Conservation (phyloP, 2,888 invertebrate genomes). For the Tachystola acroxantha region DNA sequence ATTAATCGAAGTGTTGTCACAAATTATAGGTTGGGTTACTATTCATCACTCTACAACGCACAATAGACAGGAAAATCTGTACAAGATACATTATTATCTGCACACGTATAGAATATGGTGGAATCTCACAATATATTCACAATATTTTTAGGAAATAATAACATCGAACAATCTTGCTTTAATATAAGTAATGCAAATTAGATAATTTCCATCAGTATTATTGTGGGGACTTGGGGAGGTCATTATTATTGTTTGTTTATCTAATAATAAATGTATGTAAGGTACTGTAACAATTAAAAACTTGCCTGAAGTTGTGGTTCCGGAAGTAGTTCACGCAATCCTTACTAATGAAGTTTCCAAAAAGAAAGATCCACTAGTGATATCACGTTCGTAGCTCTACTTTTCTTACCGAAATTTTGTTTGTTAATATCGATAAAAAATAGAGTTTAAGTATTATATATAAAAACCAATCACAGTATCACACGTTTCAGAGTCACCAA, state of each 20-base stretch:
- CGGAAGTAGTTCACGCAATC: conserved; percentile 42
- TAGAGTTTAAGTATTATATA: conserved; percentile 44
- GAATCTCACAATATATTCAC: no score
- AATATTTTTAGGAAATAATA: no score
- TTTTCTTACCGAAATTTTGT: conserved; percentile 34
- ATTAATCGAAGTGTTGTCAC: conserved; percentile 6
- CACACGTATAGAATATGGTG: no score
- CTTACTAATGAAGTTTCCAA: conserved; percentile 49
- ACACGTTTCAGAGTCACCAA: conserved; percentile 53
- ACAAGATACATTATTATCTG: background rate
- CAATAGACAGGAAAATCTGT: conserved; percentile 37
- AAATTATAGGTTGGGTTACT: conserved; percentile 24
- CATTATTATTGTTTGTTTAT: no score
- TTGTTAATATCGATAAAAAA: conserved; percentile 36
- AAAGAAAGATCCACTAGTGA: conserved; percentile 52
- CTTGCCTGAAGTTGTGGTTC: conserved; percentile 22
- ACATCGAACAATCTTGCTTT: no score
- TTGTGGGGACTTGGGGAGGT: no score
- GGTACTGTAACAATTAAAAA: no score
- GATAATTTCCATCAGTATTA: no score
- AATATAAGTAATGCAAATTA: no score
- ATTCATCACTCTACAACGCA: conserved; percentile 17
- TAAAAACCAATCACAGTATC: conserved; percentile 62
- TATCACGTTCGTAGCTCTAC: conserved; percentile 51
- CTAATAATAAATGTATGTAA: no score